These are phyloP conservation scores for Pedetes capensis DNA, from an alignment of 2,113 vertebrate genomes.

Conservation along the genomic window DNA sequence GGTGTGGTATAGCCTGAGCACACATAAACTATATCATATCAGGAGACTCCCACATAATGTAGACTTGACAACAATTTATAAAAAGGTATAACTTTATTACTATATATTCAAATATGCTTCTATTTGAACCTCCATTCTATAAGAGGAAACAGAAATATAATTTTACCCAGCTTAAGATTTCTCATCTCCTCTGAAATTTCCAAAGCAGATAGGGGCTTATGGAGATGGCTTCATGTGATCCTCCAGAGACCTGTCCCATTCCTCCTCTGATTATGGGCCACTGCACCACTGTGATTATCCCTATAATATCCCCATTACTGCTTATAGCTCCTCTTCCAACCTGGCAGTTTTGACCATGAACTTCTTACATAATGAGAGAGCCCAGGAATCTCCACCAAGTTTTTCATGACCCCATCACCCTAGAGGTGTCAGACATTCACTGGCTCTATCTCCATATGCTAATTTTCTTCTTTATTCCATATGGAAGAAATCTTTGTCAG, in stretches of 20 bases:
- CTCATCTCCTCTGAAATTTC: background rate
- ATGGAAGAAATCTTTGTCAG: background rate
- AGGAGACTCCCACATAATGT: background rate
- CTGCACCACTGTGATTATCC: too few species aligned
- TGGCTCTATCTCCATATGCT: background rate
- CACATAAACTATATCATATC: background rate
- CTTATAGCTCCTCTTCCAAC: background rate
- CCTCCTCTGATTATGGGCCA: background rate
- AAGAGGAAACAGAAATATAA: background rate
- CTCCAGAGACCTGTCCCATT: background rate
- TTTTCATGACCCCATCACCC: background rate
- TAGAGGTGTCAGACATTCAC: background rate
- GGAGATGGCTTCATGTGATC: accelerated
- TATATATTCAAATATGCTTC: background rate
- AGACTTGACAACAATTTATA: background rate
- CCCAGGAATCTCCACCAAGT: background rate
- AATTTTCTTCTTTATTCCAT: background rate
- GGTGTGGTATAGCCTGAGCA: background rate
- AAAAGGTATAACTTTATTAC: background rate
- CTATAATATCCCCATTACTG: background rate
- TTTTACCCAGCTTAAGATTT: background rate
- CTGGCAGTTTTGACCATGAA: background rate
- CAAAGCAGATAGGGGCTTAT: background rate
- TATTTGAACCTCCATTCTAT: background rate
- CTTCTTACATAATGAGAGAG: background rate